Evolutionary conservation across 2,797 vertebrate genomes (phyloP), one percentile per base, ranked within the genome.

Genomic region (Dromococcyx pavoninus): DNA sequence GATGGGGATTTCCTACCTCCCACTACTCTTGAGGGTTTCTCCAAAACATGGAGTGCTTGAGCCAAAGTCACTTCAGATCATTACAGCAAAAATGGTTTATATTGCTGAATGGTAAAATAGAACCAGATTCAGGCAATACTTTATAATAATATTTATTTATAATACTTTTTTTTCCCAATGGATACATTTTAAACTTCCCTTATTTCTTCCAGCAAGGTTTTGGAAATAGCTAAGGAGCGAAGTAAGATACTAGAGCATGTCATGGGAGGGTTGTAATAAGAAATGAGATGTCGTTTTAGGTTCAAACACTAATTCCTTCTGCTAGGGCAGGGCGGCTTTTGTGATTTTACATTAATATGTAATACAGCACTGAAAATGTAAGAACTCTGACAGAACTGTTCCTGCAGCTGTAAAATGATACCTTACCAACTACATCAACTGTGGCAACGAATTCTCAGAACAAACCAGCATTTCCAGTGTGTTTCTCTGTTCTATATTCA

Each of bases 1-100:
- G 48, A n/a, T 72, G 95, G 95, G 94, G 91, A 95, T 93, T 96
- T 91, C 92, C 95, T 96, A 64, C 94, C 94, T 91, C 86, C 94
- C 94, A 70, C 73, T 86, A 64, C 73, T 43, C 74, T 30, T 75
- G 8, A 28, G 94, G 64, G 35, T 41, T 79, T 97, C 96, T 95
- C 94, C 89, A 92, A 39, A 65, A 11, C 70, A 39, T n/a, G 35
- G 58, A 67, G 39, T 3, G 53, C 76, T 77, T 51, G 24, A 77
- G 82, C 82, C 84, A 89, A 90, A n/a, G 76, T 92, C 83, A 91
- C 46, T 62, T 25, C 24, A 33, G 46, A 11, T 90, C 65, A 37
- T 61, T 41, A 81, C 61, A 58, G 27, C 62, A 44, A 37, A 37
- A 54, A 53, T 33, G 39, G 6, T 19, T 58, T 79, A 12, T 79